These are phyloP conservation scores for Phoeniculus purpureus DNA, from an alignment of 2,797 vertebrate species.

Conservation along the genomic window DNA sequence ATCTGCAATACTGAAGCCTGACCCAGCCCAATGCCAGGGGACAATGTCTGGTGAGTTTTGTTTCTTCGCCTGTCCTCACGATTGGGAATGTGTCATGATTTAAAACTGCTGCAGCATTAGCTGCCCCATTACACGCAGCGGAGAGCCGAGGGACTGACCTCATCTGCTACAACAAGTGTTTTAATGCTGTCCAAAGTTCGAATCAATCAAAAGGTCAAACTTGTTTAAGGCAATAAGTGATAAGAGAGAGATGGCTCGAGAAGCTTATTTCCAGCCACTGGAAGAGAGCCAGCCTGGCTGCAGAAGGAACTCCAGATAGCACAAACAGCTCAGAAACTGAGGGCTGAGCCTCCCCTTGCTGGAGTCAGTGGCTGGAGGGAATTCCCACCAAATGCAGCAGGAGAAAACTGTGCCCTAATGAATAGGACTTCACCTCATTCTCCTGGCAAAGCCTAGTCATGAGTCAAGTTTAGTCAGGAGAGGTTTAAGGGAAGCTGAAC, in stretches of 20 bases:
- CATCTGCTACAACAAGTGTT: constrained; percentile 6
- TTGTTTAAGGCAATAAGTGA: constrained; percentile 31
- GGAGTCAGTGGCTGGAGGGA: background rate
- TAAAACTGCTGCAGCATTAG: background rate
- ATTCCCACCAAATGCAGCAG: background rate
- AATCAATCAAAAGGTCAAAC: constrained; percentile 34
- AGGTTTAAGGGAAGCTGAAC: background rate
- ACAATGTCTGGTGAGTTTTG: background rate
- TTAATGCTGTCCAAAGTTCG: constrained; percentile 38
- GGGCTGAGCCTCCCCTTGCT: background rate
- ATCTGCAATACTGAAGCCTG: background rate
- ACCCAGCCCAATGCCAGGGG: background rate
- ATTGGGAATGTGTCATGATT: background rate
- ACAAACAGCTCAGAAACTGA: background rate
- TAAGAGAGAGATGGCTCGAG: background rate
- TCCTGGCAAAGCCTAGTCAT: background rate
- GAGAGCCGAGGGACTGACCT: background rate
- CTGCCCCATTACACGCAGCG: background rate
- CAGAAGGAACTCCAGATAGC: background rate
- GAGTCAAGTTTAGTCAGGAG: background rate
- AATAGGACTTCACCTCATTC: background rate
- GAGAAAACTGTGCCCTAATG: background rate
- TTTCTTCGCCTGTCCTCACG: background rate
- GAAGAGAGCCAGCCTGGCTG: constrained; percentile 7
- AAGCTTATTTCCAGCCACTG: background rate